Percentiles rank a stretch among this genome's conserved stretches.
These are phyloP conservation scores for Gambelia wislizenii DNA, from an alignment of 2,797 vertebrate genomes.

Conservation along the genomic window DNA sequence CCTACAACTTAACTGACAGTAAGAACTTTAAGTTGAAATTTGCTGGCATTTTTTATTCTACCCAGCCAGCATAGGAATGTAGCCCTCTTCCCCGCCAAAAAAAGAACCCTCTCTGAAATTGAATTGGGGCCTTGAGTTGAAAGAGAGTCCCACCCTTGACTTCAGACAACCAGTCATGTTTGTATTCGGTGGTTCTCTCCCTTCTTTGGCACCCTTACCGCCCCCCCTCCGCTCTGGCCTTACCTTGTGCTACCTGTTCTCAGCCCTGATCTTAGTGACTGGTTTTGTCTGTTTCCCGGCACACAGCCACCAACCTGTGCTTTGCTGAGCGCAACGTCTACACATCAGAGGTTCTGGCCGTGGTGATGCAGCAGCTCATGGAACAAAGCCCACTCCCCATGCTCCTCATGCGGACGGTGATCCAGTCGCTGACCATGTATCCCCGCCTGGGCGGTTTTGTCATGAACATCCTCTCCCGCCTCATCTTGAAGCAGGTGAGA, in stretches of 20 bases:
- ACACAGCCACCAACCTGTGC: slow-evolving; percentile 93
- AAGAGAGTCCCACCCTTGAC: background rate
- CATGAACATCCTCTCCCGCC: slow-evolving; percentile 94
- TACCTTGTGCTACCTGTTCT: background rate
- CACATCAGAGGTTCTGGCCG: slow-evolving; percentile 94
- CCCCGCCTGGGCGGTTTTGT: slow-evolving; percentile 93
- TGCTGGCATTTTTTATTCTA: too few species aligned
- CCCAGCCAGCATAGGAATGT: too few species aligned
- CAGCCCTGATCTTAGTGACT: background rate
- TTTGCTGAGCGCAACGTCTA: slow-evolving; percentile 94
- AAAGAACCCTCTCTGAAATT: too few species aligned
- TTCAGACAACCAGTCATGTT: background rate
- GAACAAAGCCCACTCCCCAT: slow-evolving; percentile 94
- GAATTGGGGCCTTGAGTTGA: background rate
- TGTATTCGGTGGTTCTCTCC: background rate
- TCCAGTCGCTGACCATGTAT: slow-evolving; percentile 97
- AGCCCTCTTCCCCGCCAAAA: too few species aligned
- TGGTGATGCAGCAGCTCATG: slow-evolving; percentile 98
- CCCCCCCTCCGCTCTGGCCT: too few species aligned
- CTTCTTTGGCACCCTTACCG: too few species aligned
- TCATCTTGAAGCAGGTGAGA: slow-evolving; percentile 94
- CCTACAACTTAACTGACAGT: too few species aligned
- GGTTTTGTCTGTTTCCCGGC: background rate
- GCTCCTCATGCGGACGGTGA: slow-evolving; percentile 95
- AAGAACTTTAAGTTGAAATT: too few species aligned